A percentile compares a stretch with the other conserved stretches of the same genome.
Evolutionary conservation across 1,140 invertebrate genomes (phyloP).

Genomic region (Drosophila carrolli): DNA sequence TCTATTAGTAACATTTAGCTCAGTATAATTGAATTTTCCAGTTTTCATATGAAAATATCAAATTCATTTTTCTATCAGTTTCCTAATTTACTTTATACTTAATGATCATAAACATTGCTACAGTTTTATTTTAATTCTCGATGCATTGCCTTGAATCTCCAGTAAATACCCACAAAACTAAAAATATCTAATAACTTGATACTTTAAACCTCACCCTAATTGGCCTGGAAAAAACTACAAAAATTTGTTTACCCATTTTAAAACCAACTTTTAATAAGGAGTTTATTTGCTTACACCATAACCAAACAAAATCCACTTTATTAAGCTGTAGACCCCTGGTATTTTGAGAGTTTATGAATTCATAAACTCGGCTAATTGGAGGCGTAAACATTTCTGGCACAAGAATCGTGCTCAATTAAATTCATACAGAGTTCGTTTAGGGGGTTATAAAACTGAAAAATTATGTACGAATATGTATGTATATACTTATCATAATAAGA

Average conservation of each 20-base stretch:
- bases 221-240: no score
- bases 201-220: neutral
- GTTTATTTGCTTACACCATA: constrained; percentile 8
- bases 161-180: no score
- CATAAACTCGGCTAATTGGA: constrained; percentile 54
- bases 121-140: no score
- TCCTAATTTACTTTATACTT: no score
- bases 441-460: constrained; percentile 30
- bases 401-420: constrained; percentile 63
- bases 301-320: neutral
- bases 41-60: no score
- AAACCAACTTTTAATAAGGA: constrained; percentile 21
- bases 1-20: no score
- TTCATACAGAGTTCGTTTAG: neutral
- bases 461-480: constrained; percentile 22
- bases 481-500: constrained; percentile 18
- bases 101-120: no score
- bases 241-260: neutral
- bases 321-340: constrained; percentile 16
- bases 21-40: no score
- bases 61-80: no score
- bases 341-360: constrained; percentile 36
- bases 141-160: no score
- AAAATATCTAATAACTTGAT: neutral
- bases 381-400: constrained; percentile 55